Percentiles rank a stretch among this genome's conserved stretches.
phyloP scores from a whole-genome alignment of 2,797 vertebrate genomes.

The Sciurus vulgaris region DNA sequence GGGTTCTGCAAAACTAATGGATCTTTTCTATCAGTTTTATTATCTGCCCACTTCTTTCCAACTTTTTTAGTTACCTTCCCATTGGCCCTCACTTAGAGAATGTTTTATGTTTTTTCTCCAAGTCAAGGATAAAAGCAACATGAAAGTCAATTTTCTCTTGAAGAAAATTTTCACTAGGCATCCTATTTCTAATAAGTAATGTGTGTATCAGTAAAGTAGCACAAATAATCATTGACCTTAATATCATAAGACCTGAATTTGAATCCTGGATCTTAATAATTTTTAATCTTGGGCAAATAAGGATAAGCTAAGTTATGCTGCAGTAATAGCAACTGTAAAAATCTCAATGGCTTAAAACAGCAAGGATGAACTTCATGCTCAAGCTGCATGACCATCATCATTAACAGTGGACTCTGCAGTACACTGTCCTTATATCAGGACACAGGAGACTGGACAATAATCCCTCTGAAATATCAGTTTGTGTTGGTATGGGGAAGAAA shows the following conservation, averaged over 20 bases:
- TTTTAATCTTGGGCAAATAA: background rate
- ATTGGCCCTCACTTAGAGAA: constrained; percentile 36
- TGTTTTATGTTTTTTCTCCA: background rate
- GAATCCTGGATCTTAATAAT: background rate
- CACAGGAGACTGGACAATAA: background rate
- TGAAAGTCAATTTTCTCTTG: background rate
- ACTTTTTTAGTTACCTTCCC: constrained; percentile 40
- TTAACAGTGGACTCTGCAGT: background rate
- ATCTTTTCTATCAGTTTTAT: constrained; percentile 47
- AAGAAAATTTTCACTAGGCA: background rate
- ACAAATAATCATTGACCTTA: background rate
- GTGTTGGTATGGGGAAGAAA: background rate
- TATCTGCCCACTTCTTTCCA: constrained; percentile 5
- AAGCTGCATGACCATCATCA: too few species aligned
- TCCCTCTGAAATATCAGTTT: background rate
- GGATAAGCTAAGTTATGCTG: background rate
- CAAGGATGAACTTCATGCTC: background rate
- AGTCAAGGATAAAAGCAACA: constrained; percentile 23
- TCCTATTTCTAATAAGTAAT: constrained; percentile 41
- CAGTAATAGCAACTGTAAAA: background rate
- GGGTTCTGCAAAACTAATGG: constrained; percentile 44
- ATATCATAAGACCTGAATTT: background rate
- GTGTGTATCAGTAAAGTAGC: background rate
- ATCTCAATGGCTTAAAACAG: background rate
- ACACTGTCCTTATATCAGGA: background rate